phyloP scores from a whole-genome alignment of 2,113 vertebrate species.

The Pithys albifrons region DNA sequence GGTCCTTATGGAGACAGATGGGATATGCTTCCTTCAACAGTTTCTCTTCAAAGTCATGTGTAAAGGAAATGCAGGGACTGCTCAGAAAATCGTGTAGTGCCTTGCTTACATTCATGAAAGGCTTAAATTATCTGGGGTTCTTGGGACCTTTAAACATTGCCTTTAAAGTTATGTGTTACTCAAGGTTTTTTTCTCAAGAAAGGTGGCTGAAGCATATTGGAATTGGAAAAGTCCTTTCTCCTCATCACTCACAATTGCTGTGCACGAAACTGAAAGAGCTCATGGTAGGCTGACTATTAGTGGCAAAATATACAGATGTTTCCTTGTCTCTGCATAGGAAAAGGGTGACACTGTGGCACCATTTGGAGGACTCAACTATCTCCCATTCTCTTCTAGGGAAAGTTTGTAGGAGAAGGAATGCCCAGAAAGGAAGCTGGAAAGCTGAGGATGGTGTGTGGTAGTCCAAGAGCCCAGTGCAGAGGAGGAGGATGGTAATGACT shows the following conservation, averaged over 20 bases:
- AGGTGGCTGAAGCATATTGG: neutral
- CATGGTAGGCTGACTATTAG: neutral
- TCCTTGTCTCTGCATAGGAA: neutral
- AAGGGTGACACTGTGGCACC: neutral
- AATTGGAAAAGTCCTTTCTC: neutral
- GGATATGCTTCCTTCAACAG: neutral
- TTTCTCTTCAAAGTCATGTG: neutral
- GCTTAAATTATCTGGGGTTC: neutral
- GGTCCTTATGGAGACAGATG: neutral
- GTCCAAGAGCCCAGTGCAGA: rapidly evolving
- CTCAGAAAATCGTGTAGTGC: neutral
- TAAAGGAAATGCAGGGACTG: neutral
- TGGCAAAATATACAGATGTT: neutral
- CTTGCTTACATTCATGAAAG: neutral
- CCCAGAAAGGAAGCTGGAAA: neutral
- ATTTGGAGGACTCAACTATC: neutral
- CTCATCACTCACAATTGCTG: neutral
- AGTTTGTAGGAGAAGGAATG: neutral
- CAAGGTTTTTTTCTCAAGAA: neutral
- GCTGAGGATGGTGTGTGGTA: neutral
- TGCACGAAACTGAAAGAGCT: neutral
- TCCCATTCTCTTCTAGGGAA: neutral
- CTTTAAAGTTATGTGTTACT: neutral
- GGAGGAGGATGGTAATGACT: neutral
- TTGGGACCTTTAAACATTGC: neutral